Evolutionary conservation across 2,113 vertebrate species (phyloP).

Genomic region (Semnornis frantzii): DNA sequence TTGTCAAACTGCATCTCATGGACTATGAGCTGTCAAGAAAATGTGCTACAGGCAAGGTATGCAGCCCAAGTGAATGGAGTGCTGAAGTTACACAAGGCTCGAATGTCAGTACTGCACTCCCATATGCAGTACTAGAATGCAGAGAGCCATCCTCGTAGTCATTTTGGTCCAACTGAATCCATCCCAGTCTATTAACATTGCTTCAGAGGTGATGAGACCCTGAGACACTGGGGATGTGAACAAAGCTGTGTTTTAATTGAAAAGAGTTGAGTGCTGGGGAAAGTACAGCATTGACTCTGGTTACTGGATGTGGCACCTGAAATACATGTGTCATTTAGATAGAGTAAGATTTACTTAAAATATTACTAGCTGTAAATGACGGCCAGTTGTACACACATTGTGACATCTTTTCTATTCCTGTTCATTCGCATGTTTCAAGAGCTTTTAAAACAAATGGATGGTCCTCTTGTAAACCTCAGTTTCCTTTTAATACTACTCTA

Average conservation of each 20-base stretch:
- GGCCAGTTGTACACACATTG: neutral
- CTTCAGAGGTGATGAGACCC: neutral
- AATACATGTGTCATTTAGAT: neutral
- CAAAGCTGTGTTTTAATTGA: neutral
- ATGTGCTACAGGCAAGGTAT: neutral
- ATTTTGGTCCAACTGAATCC: neutral
- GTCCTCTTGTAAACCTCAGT: neutral
- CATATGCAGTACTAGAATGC: neutral
- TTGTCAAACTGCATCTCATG: neutral
- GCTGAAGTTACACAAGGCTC: neutral
- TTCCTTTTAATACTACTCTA: neutral
- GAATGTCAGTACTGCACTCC: neutral
- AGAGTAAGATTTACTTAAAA: neutral
- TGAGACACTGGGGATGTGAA: accelerated
- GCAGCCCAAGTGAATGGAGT: neutral
- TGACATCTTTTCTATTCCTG: neutral
- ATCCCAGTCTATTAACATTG: accelerated
- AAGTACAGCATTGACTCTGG: neutral
- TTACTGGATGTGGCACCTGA: neutral
- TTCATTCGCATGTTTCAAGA: accelerated
- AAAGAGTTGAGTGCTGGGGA: neutral
- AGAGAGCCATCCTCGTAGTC: neutral
- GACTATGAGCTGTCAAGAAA: neutral
- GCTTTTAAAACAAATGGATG: neutral
- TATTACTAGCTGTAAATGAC: neutral